Base-by-base conservation (phyloP, 2,888 invertebrate genomes). In the Smittia aterrima region DNA sequence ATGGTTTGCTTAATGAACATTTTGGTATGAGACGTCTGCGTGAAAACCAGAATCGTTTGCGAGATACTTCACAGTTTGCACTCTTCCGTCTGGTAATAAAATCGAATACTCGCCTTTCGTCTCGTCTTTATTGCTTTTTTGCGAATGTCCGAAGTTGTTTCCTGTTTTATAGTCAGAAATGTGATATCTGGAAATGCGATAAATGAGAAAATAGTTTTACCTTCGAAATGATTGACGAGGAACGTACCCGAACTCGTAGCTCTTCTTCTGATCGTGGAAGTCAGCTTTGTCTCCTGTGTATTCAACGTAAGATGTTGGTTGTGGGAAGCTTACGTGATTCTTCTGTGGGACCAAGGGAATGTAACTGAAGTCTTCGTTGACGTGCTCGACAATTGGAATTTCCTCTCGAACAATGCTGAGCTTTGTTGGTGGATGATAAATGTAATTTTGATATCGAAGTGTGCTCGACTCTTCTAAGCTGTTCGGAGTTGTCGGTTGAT, bases 21-120 rank as follows among this genome's bases (percentile, higher is more conserved):
- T 80, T 75, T 86, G 86, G 77, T 92, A 92, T 16, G 89, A 88
- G 58, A 93, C 90, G 79, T 89, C 88, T 3, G 93, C 92, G 79
- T 91, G 91, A 81, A 88, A 93, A 6, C 93, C 93, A 67, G 86
- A 85, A 66, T 89, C 87, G 74, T 92, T 92, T 0, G 91, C 92
- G 77, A 87, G 88, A 82, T 93, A 93, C 76, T 88, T 85, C 67
- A 92, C 92, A 77, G 88, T 88, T 83, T 93, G 92, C 79, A 90
- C 84, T 76, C 92, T 85, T 32, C 92, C 93, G 47, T 93, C 92
- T 1, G 93, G 93, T 54, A 93, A 83, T 9, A 90, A 84, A 1
- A 92, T 91, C 78, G 92, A 90, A 83, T 93, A 93, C 76, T 88
- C 87, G 13, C 93, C 92, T 77, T 87, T 88, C 64, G 76, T 87